Evolutionary conservation across 2,888 invertebrate species (phyloP).

Genomic region (Apamea monoglypha): DNA sequence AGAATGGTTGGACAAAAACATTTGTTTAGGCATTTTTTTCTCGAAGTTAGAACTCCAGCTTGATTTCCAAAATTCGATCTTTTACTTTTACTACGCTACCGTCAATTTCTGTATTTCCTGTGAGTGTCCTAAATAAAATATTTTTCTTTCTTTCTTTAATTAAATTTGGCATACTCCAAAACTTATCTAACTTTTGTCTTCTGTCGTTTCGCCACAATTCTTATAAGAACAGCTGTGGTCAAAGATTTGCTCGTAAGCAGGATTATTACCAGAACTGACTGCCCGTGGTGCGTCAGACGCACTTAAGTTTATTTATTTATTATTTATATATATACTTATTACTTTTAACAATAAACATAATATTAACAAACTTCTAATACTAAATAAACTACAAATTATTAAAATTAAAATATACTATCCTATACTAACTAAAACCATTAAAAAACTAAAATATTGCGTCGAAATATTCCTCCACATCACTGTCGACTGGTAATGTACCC

Average conservation of each 20-base stretch:
- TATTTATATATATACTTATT: too few relatives aligned
- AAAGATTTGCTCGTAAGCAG: not conserved
- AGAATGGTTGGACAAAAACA: not conserved
- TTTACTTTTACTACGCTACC: not conserved
- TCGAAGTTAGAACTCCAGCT: not conserved
- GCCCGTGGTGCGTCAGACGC: too few relatives aligned
- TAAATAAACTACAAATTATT: too few relatives aligned
- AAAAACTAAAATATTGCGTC: too few relatives aligned
- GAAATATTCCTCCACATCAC: too few relatives aligned
- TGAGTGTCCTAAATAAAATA: not conserved
- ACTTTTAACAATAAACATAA: too few relatives aligned
- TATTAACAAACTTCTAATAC: too few relatives aligned
- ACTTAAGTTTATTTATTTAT: not conserved
- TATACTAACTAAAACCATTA: too few relatives aligned
- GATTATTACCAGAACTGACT: not conserved
- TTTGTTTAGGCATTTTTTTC: not conserved
- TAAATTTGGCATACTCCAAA: not conserved
- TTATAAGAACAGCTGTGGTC: not conserved
- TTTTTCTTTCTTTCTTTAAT: not conserved
- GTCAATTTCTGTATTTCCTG: not conserved
- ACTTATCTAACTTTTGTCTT: not conserved
- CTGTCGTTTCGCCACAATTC: conserved; percentile 1
- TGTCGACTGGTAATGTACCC: too few relatives aligned
- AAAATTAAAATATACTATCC: too few relatives aligned
- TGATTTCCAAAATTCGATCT: not conserved